Evolutionary conservation across 1,140 invertebrate species (phyloP), one percentile per base, ranked within the genome.

Genomic region (Drosophila sp.): DNA sequence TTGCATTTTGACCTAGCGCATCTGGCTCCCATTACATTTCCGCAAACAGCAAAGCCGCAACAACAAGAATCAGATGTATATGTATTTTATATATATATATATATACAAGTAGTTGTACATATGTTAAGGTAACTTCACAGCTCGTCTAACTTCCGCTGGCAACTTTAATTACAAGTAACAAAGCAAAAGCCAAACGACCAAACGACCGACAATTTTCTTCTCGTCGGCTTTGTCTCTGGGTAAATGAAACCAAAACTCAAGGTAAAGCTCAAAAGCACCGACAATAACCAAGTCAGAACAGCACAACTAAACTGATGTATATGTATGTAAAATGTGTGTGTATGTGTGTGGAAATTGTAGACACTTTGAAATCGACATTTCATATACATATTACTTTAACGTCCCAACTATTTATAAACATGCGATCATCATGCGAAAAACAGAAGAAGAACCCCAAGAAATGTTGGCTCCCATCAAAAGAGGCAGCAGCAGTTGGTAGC

Each of bases 351-450:
- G 58, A 74, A 74, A 74, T 74, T 69, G 71, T 75, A 77, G 74
- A 86, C 67, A 73, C 72, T 82, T 66, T 71, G 61, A 82, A 86
- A 72, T 86, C 75, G 82, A 80, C 76, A 76, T 82, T 82, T 82
- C 63, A 58, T 75, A 75, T 70, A 75, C 76, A 75, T 72, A 75
- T 75, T 75, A 78, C 75, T 75, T 77, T 62, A 71, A 63, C 56
- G 58, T 78, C 40, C 65, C 51, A 63, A 80, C 84, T 89, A 89
- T 89, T 89, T 89, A 80, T 89, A 89, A 89, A 78, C 76, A 89
- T 89, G 83, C 76, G 76, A 83, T 89, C 83, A 87, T 73, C 82
- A 62, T 46, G 72, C 41, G 64, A 72, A 61, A 69, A 41, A 46
- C 27, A 57, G n/a, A 18, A 41, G 21, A 69, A 62, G 58, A 74